phyloP scores from a whole-genome alignment of 2,797 vertebrate genomes.

The Enteromius trimaculatus region DNA sequence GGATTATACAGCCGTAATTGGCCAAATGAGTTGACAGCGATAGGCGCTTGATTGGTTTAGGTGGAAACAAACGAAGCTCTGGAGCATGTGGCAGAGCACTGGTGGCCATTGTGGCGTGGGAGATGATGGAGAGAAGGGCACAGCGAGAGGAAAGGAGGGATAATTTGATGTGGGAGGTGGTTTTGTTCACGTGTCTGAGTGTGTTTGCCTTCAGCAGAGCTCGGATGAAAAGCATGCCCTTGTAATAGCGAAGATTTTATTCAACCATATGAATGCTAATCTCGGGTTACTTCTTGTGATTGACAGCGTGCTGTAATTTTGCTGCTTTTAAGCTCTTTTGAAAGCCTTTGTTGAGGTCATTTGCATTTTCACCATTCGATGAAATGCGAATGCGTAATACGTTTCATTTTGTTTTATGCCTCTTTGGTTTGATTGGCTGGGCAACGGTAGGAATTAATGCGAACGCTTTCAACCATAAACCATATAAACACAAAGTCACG shows the following conservation, averaged over 20 bases:
- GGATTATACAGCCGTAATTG: conserved; percentile 72
- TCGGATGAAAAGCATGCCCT: conserved; percentile 44
- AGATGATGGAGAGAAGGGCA: conserved; percentile 30
- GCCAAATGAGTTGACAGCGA: conserved; percentile 73
- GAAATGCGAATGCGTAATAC: conserved; percentile 19
- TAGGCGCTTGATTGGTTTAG: conserved; percentile 73
- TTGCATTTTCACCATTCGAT: conserved; percentile 27
- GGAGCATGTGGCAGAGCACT: conserved; percentile 62
- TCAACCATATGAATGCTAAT: conserved; percentile 56
- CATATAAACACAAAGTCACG: conserved; percentile 1
- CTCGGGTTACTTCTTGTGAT: conserved; percentile 36
- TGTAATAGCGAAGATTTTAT: conserved; percentile 46
- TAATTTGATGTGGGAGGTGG: conserved; percentile 44
- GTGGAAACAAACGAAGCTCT: conserved; percentile 70
- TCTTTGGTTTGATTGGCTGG: conserved; percentile 15
- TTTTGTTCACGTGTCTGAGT: conserved; percentile 26
- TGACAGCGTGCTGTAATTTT: conserved; percentile 43
- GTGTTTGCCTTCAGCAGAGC: conserved; percentile 53
- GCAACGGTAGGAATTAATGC: background rate
- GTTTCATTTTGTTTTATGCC: conserved; percentile 30
- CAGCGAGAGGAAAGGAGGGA: conserved; percentile 23
- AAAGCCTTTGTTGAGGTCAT: conserved; percentile 43
- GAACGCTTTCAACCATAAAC: background rate
- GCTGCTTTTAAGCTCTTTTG: conserved; percentile 43
- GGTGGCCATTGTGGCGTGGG: conserved; percentile 5